These are phyloP conservation scores for Troglohyphantes excavatus DNA, from an alignment of 2,888 invertebrate genomes.

Conservation along the genomic window DNA sequence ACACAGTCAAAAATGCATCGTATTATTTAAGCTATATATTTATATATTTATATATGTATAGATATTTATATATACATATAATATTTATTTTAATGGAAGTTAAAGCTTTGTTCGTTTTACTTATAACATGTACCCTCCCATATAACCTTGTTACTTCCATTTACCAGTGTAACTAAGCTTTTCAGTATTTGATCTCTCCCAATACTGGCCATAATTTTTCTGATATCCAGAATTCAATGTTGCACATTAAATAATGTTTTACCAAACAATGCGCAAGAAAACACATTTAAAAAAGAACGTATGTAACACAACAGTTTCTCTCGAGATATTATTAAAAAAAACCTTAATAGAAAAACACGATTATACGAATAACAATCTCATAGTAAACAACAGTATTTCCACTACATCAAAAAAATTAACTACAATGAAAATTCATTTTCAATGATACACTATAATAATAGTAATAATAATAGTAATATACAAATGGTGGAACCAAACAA, in stretches of 20 bases:
- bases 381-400: conserved; percentile 70
- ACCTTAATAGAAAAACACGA: conserved; percentile 70
- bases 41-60: conserved; percentile 74
- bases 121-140: conserved; percentile 39
- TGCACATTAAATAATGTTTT: conserved; percentile 43
- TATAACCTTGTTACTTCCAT: conserved; percentile 16
- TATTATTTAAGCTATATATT: conserved; percentile 61
- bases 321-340: conserved; percentile 59
- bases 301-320: conserved; percentile 64
- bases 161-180: conserved; percentile 15
- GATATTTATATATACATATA: conserved; percentile 73
- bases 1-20: conserved; percentile 59
- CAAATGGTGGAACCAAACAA: conserved; percentile 71
- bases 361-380: conserved; percentile 68
- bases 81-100: conserved; percentile 63
- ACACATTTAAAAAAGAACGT: conserved; percentile 35
- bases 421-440: conserved; percentile 60
- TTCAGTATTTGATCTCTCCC: conserved; percentile 41
- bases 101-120: conserved; percentile 70
- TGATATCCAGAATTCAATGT: conserved; percentile 56
- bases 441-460: conserved; percentile 64
- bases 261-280: conserved; percentile 42
- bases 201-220: conserved; percentile 68
- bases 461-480: conserved; percentile 44
- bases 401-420: conserved; percentile 71